phyloP scores from a whole-genome alignment of 2,113 vertebrate genomes.

The Boleophthalmus pectinirostris region DNA sequence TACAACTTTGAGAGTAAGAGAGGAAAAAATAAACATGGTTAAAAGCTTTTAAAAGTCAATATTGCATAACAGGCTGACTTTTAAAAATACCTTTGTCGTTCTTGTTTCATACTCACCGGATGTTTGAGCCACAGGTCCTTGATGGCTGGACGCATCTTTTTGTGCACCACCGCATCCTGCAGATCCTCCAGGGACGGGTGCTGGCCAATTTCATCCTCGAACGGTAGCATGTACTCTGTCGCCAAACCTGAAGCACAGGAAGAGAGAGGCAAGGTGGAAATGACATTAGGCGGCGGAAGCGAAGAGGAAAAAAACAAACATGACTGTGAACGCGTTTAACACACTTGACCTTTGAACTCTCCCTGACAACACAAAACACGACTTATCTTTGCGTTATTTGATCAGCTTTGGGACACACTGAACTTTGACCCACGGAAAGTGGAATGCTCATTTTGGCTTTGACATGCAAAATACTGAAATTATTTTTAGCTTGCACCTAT shows the following conservation, averaged over 20 bases:
- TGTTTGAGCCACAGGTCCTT: conserved; percentile 98
- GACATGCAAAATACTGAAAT: not conserved
- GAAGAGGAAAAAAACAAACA: not conserved
- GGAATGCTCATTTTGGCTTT: not conserved
- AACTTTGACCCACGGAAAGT: conserved; percentile 39
- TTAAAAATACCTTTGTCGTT: not conserved
- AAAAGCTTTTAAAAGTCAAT: no score
- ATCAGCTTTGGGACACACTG: conserved; percentile 29
- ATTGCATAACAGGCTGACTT: not conserved
- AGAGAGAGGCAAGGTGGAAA: conserved; percentile 12
- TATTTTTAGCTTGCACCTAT: not conserved
- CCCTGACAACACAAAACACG: conserved; percentile 19
- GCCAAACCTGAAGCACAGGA: conserved; percentile 79
- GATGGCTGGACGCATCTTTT: conserved; percentile 96
- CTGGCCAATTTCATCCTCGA: conserved; percentile 97
- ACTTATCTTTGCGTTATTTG: conserved; percentile 32
- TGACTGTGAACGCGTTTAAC: not conserved
- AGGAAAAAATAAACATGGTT: no score
- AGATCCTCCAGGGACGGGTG: conserved; percentile 97
- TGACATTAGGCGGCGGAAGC: conserved; percentile 3
- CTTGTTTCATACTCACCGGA: conserved; percentile 82
- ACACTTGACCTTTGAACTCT: conserved; percentile 15
- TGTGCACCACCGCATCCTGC: conserved; percentile 97
- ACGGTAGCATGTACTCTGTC: conserved; percentile 95
- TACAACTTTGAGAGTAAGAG: no score